Base-by-base conservation (phyloP, 2,797 vertebrate genomes). In the Clamator glandarius region DNA sequence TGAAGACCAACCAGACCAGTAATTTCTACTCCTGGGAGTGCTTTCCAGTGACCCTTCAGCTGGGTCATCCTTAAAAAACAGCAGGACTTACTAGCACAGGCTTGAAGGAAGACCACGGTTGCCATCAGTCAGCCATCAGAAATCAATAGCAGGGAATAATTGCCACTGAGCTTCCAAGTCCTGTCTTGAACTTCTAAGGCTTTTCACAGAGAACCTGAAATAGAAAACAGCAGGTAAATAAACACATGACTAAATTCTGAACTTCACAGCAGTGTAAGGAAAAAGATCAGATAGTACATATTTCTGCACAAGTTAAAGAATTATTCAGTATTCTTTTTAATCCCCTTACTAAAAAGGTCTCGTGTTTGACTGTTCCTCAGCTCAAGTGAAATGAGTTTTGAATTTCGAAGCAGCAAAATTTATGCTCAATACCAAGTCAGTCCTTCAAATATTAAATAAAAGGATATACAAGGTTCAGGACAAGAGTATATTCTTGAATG, bases 131-230 rank as follows among this genome's bases (percentile, higher is more conserved):
- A 68, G 8, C 7, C 28, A 10, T 10, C 9, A 18, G 11, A 78
- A 57, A 9, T 5, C 25, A 46, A 41, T 1, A 23, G 11, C 12
- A 61, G 12, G 31, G 11, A 36, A 39, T 5, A 50, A 39, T 44
- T 26, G 6, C 20, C 25, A 41, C 19, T 0, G 1, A 58, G 18
- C 8, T 85, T 58, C 61, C 29, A 33, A 77, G 50, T 16, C 35
- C 57, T 77, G 23, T 20, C 18, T 12, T 1, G 1, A 29, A n/a
- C 6, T 4, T 72, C 41, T 26, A 7, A 11, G 0, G 9, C 1
- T 50, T 54, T 76, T 44, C 33, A 35, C 35, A 28, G 15, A 26
- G 26, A 83, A 66, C 15, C 7, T 80, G 52, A 62, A 91, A 73
- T n/a, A 41, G 5, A 46, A 76, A 85, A 44, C 36, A 76, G 19